These are phyloP conservation scores for Archaeoteleia sp. DNA, from an alignment of 2,888 invertebrate species.

Conservation along the genomic window DNA sequence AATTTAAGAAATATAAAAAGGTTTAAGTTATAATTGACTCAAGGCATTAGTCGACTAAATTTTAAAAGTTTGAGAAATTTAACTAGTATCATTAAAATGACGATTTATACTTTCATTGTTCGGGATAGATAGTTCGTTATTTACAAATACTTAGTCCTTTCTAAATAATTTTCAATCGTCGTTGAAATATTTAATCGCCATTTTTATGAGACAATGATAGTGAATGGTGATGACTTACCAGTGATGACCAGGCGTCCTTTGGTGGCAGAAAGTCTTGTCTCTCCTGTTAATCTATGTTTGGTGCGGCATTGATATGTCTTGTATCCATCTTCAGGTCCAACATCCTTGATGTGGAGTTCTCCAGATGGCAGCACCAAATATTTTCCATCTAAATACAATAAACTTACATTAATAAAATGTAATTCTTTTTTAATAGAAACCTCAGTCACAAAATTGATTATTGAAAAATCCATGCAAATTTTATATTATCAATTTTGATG, in stretches of 20 bases:
- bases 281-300: slow-evolving; percentile 93
- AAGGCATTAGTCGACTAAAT: no score
- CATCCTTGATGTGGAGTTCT: slow-evolving; percentile 95
- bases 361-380: slow-evolving; percentile 95
- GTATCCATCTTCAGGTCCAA: slow-evolving; percentile 94
- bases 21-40: no score
- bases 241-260: slow-evolving; percentile 96
- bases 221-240: slow-evolving; percentile 81
- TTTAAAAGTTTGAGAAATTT: no score
- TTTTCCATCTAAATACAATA: slow-evolving; percentile 86
- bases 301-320: slow-evolving; percentile 96
- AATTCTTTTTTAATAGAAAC: slow-evolving; percentile 9
- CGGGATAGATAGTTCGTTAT: no score
- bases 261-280: slow-evolving; percentile 93
- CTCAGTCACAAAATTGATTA: slow-evolving; percentile 25
- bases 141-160: not conserved
- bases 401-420: slow-evolving; percentile 2
- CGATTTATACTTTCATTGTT: no score
- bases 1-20: no score
- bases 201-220: slow-evolving; percentile 64
- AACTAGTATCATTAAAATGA: no score
- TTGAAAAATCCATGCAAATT: not conserved
- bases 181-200: slow-evolving; percentile 58
- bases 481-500: no score
- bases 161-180: no score